Evolutionary conservation across 2,797 vertebrate species (phyloP), one percentile per base, ranked within the genome.

Genomic region (Odontamblyopus rebecca): DNA sequence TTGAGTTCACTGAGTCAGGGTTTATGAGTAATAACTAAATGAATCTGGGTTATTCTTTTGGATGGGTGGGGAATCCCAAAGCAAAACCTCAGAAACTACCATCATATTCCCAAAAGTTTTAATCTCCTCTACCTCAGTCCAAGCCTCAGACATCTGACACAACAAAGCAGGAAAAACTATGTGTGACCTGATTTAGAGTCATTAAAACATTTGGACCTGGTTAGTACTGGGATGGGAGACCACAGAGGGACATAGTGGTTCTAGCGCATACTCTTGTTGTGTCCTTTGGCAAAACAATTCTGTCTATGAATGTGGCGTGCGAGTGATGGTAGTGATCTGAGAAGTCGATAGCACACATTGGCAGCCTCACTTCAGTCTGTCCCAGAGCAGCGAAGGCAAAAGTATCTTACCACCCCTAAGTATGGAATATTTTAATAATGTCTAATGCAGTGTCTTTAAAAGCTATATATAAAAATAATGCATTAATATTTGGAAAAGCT

Each of bases 21-120:
- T 61, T 38, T 69, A 6, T 59, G 75, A 82, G 61, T 81, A 6
- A 30, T 80, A 84, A 75, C 13, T 68, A 59, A 2, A 72, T 81
- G 62, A 66, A 85, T 76, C 76, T 56, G 51, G 65, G 64, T 85
- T 82, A 69, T 83, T 68, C 79, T 65, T 78, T 23, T 72, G 72
- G 68, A 67, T 84, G 87, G 89, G 89, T 62, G 89, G 86, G 79
- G 88, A 75, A 75, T 76, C 69, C 79, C 73, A 73, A 61, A 79
- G 67, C 64, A 23, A 57, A 11, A 70, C 69, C 70, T 66, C 67
- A 73, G 70, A 71, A 86, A 89, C 86, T 85, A 91, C 76, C 81
- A 83, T 80, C 78, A 82, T 67, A 82, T 75, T 35, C 73, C 79
- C 67, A 75, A 74, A 74, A 66, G 77, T 88, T 90, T 83, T 75